Conservation (phyloP, 2,888 invertebrate species). For the Mesorhabditis sp. region DNA sequence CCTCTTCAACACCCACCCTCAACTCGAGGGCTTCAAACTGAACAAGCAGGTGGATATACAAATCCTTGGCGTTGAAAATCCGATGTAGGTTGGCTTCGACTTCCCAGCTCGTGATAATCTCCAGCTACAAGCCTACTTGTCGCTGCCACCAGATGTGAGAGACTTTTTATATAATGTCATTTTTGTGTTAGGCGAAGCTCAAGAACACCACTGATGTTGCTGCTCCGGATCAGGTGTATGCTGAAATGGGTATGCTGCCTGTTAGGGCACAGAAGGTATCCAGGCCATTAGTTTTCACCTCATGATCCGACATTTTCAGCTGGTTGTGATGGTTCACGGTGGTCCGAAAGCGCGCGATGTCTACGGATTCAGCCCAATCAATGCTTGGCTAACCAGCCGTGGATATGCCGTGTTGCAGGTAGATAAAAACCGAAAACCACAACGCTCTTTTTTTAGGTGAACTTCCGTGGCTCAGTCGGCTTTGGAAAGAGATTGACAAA, state of each 20-base stretch:
- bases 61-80: neutral
- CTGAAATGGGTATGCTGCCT: slow-evolving; percentile 52
- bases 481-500: slow-evolving; percentile 55
- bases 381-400: slow-evolving; percentile 52
- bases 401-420: slow-evolving; percentile 56
- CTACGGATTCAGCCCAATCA: slow-evolving; percentile 50
- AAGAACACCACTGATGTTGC: slow-evolving; percentile 40
- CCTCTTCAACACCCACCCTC: slow-evolving; percentile 50
- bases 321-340: slow-evolving; percentile 53
- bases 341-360: slow-evolving; percentile 54
- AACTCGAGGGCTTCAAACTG: slow-evolving; percentile 42
- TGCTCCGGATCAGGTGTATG: slow-evolving; percentile 41
- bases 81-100: slow-evolving; percentile 44
- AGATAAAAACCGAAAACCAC: neutral
- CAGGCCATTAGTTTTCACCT: too few relatives aligned
- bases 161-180: neutral
- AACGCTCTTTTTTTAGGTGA: slow-evolving; percentile 30
- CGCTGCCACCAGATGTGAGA: slow-evolving; percentile 45
- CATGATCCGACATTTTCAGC: neutral
- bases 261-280: slow-evolving; percentile 40
- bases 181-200: slow-evolving; percentile 27
- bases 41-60: slow-evolving; percentile 46
- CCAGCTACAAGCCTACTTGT: slow-evolving; percentile 52
- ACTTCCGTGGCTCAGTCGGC: slow-evolving; percentile 55
- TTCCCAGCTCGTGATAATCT: slow-evolving; percentile 54